These are phyloP conservation scores for Mycteria americana DNA, from an alignment of 2,797 vertebrate genomes.

Conservation along the genomic window DNA sequence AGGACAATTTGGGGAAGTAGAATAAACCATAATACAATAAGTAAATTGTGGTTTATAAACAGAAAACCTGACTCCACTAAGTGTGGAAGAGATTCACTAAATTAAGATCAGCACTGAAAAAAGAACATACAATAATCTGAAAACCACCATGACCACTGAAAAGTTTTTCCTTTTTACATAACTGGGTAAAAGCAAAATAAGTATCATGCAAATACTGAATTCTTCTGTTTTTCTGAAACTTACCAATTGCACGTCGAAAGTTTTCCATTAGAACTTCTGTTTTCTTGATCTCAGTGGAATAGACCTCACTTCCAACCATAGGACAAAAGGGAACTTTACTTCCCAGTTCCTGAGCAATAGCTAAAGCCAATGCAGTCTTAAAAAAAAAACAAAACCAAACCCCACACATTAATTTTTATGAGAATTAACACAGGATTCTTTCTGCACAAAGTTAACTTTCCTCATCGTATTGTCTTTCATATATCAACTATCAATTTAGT, in stretches of 20 bases:
- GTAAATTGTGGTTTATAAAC: background rate
- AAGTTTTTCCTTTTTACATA: background rate
- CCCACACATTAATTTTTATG: background rate
- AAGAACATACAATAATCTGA: background rate
- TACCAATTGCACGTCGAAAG: slow-evolving; percentile 96
- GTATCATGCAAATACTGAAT: background rate
- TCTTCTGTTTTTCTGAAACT: slow-evolving; percentile 51
- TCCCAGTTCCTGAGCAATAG: slow-evolving; percentile 95
- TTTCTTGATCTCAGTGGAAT: slow-evolving; percentile 98
- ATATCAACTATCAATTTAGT: background rate
- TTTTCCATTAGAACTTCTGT: slow-evolving; percentile 99
- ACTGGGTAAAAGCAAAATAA: background rate
- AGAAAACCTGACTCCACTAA: background rate
- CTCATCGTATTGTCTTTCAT: background rate
- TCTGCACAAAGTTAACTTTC: background rate
- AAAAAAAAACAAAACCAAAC: background rate
- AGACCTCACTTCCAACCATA: slow-evolving; percentile 98
- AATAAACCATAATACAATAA: background rate
- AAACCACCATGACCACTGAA: background rate
- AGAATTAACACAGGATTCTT: background rate
- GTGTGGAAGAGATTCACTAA: background rate
- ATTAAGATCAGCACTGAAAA: background rate
- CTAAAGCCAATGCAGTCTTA: slow-evolving; percentile 94
- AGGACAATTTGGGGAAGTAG: background rate
- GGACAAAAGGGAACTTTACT: slow-evolving; percentile 99